phyloP scores from a whole-genome alignment of 2,888 invertebrate genomes.

The Anthrax anthrax region DNA sequence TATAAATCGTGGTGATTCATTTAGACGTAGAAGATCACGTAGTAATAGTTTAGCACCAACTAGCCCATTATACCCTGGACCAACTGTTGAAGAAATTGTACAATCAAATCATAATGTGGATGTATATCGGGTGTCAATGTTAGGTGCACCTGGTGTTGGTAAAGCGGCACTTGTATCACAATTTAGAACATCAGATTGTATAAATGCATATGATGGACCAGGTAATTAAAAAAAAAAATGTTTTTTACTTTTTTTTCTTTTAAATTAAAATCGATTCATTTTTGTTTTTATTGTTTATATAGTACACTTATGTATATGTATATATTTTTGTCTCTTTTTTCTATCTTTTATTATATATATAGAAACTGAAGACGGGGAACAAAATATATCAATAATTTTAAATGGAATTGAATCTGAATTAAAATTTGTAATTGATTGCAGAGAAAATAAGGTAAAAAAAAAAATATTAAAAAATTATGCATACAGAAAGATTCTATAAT shows the following conservation, averaged over 20 bases:
- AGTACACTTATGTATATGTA: too few relatives aligned
- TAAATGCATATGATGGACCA: conserved; percentile 83
- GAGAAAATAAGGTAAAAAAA: conserved; percentile 27
- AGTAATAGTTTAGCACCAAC: conserved; percentile 66
- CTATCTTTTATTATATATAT: conserved; percentile 32
- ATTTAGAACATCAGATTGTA: conserved; percentile 87
- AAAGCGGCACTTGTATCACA: conserved; percentile 76
- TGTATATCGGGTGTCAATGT: conserved; percentile 55
- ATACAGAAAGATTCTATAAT: too few relatives aligned
- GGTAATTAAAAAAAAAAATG: too few relatives aligned
- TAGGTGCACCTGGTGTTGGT: conserved; percentile 68
- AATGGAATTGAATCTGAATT: conserved; percentile 90
- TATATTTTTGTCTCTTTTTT: too few relatives aligned
- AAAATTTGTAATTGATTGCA: conserved; percentile 51
- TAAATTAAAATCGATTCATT: too few relatives aligned
- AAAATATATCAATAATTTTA: conserved; percentile 82
- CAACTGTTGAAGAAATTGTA: conserved; percentile 15
- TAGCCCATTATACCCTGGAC: conserved; percentile 36
- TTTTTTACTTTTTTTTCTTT: conserved; percentile 3
- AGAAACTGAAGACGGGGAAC: conserved; percentile 54
- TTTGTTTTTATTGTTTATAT: too few relatives aligned
- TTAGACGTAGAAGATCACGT: conserved; percentile 68
- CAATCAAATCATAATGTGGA: conserved; percentile 36
- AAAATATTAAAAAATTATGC: too few relatives aligned
- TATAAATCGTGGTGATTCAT: conserved; percentile 87